phyloP scores from a whole-genome alignment of 2,113 vertebrate genomes.

The Naja naja region DNA sequence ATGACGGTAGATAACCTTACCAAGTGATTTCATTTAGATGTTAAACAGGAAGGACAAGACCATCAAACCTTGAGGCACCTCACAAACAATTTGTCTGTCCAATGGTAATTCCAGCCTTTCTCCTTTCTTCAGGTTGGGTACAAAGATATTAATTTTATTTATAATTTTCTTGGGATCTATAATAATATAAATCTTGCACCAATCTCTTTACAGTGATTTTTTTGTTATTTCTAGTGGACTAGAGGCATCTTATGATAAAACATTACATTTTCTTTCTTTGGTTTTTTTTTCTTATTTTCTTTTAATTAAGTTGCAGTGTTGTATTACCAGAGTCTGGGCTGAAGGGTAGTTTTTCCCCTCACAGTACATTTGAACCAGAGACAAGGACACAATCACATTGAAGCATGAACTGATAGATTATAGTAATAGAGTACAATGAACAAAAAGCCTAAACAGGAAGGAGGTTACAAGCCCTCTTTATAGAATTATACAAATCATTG shows the following conservation, averaged over 20 bases:
- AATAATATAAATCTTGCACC: not conserved
- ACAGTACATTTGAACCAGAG: not conserved
- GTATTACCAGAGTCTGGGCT: not conserved
- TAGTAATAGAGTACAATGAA: not conserved
- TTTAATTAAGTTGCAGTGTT: not conserved
- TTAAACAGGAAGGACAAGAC: not conserved
- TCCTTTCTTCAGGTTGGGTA: not conserved
- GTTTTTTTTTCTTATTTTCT: not conserved
- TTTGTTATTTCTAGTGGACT: not conserved
- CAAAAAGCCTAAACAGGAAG: not conserved
- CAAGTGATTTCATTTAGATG: not conserved
- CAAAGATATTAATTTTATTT: not conserved
- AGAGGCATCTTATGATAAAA: not conserved
- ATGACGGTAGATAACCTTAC: not conserved
- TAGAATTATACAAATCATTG: not conserved
- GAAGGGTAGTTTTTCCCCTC: not conserved
- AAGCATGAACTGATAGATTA: not conserved
- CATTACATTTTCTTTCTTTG: not conserved
- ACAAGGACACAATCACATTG: not conserved
- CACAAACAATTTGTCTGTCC: not conserved
- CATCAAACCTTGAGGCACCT: not conserved
- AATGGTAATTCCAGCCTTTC: not conserved
- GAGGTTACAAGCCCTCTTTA: not conserved
- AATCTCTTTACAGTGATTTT: not conserved
- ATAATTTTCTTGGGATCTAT: not conserved